phyloP scores from a whole-genome alignment of 2,113 vertebrate species.

The Sciurus niger region DNA sequence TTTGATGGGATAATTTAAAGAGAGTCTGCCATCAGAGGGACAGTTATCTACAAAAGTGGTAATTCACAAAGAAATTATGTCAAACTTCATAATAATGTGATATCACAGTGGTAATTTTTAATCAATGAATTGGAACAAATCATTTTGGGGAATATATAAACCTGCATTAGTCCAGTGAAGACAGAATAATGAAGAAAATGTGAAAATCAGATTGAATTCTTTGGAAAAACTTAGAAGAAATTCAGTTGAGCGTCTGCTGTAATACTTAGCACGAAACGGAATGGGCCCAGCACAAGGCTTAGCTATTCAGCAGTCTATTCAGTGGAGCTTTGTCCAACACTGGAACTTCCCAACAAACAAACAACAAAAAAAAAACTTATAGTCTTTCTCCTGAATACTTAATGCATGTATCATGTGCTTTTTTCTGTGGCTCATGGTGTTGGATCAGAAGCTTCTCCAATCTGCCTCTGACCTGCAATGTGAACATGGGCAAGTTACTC shows the following conservation, averaged over 20 bases:
- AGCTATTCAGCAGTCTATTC: background rate
- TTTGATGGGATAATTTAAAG: slow-evolving; percentile 65
- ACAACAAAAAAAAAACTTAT: background rate
- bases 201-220: background rate
- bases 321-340: background rate
- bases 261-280: background rate
- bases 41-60: slow-evolving; percentile 2
- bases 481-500: background rate
- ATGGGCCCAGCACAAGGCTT: background rate
- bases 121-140: slow-evolving; percentile 48
- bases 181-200: background rate
- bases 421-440: background rate
- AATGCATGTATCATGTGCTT: background rate
- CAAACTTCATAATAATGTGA: background rate
- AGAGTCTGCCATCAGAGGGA: background rate
- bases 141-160: slow-evolving; percentile 37
- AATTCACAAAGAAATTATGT: slow-evolving; percentile 14
- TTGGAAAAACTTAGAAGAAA: background rate
- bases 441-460: background rate
- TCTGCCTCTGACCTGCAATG: background rate
- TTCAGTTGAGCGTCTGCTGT: background rate
- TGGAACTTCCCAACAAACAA: background rate
- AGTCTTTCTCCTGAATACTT: background rate
- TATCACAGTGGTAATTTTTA: slow-evolving; percentile 12
- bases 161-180: background rate